Base-by-base conservation (phyloP, 2,888 invertebrate genomes). In the Drosophila eohydei region DNA sequence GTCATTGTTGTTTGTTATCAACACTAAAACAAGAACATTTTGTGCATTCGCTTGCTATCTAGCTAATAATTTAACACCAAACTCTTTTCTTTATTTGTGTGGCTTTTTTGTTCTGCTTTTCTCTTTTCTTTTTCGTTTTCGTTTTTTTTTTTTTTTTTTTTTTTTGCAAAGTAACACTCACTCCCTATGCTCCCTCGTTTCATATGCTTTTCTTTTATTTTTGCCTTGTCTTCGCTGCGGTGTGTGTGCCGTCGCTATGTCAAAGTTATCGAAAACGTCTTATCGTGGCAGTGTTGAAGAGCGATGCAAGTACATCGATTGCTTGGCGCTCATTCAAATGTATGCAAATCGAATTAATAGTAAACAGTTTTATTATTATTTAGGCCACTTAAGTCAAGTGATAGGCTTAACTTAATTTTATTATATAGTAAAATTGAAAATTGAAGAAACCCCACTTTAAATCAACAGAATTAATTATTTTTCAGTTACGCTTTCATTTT, bases 201-300 rank as follows among this genome's bases (percentile, higher is more conserved):
- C 80, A 84, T 80, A 78, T 83, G 63, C 75, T 75, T 81, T 85
- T 81, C 83, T 78, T 83, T 84, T 80, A 83, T 74, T 78, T 85
- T 74, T 79, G 78, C 71, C 70, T 79, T 79, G 71, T 74, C 78
- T 81, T 81, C 67, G 67, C 68, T 50, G 50, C 50, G 50, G 50
- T 50, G 50, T 32, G 50, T 74, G 55, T 62, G 75, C 68, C 75
- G 71, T 78, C 79, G 79, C 78, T 71, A 78, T 78, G 60, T 60
- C 48, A 61, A 71, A 71, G 16, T 70, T 70, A 77, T 77, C 78
- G 77, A 57, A 16, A 21, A 64, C 38, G 38, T 61, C 41, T 34
- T 71, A 58, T 76, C 72, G 77, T 56, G 77, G 43, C 48, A 74
- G 73, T 74, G 78, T 28, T 78, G 59, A 12, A 30, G 16, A 63